Evolutionary conservation across 2,797 vertebrate genomes (phyloP).

Genomic region (Xyrichtys novacula): DNA sequence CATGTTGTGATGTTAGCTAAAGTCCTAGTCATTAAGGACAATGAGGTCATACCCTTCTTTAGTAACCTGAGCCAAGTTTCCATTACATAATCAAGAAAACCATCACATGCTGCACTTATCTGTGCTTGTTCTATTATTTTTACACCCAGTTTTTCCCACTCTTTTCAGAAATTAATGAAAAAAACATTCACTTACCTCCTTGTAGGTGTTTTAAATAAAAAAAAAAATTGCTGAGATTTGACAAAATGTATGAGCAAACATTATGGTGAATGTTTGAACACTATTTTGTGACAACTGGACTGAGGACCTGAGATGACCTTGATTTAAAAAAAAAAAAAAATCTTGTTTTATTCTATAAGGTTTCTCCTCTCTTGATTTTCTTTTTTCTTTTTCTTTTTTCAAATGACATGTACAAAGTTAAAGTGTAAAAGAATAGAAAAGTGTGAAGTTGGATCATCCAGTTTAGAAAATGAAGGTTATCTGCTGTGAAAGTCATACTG

Average conservation of each 20-base stretch:
- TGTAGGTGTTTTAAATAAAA: not conserved
- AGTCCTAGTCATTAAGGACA: not conserved
- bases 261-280: not conserved
- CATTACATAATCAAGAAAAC: not conserved
- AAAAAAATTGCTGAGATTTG: not conserved
- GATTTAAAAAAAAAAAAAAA: no score
- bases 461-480: no score
- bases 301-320: no score
- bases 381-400: no score
- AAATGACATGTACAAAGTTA: no score
- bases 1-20: not conserved
- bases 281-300: no score
- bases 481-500: no score
- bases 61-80: not conserved
- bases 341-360: no score
- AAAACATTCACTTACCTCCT: not conserved
- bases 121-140: not conserved
- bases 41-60: not conserved
- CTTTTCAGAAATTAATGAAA: not conserved
- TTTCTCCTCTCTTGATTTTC: no score
- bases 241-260: not conserved
- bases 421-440: no score
- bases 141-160: not conserved
- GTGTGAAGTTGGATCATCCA: no score
- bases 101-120: not conserved